phyloP scores from a whole-genome alignment of 2,797 vertebrate genomes.

The Sebastes matsubarae region DNA sequence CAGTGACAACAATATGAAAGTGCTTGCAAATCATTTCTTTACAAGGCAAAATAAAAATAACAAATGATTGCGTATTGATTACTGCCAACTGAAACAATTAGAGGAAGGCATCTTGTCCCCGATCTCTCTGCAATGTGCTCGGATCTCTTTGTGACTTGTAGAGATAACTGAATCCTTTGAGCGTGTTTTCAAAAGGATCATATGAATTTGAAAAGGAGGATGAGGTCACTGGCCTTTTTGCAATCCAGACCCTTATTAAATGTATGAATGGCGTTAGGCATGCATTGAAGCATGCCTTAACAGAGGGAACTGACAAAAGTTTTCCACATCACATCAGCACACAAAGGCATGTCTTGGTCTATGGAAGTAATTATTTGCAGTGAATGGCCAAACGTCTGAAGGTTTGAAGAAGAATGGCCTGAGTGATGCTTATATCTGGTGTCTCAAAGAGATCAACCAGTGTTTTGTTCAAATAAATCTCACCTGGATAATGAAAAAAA shows the following conservation, averaged over 20 bases:
- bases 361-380: constrained; percentile 30
- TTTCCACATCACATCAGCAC: constrained; percentile 1
- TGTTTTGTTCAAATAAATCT: constrained; percentile 29
- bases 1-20: constrained; percentile 18
- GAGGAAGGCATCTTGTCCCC: not conserved
- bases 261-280: constrained; percentile 14
- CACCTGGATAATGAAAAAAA: constrained; percentile 4
- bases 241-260: constrained; percentile 27
- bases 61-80: constrained; percentile 51
- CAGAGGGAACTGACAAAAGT: constrained; percentile 1
- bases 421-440: not conserved
- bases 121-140: constrained; percentile 2
- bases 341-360: constrained; percentile 23
- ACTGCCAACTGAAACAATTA: constrained; percentile 32
- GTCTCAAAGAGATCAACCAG: not conserved
- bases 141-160: constrained; percentile 7
- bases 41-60: constrained; percentile 46
- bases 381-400: constrained; percentile 5
- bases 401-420: not conserved
- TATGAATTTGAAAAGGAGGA: constrained; percentile 26
- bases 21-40: constrained; percentile 36
- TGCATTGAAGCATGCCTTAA: constrained; percentile 1
- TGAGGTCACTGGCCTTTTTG: constrained; percentile 29
- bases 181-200: constrained; percentile 25
- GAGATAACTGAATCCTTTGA: constrained; percentile 30